phyloP scores from a whole-genome alignment of 2,888 invertebrate species.

The Allolobophora icterica region DNA sequence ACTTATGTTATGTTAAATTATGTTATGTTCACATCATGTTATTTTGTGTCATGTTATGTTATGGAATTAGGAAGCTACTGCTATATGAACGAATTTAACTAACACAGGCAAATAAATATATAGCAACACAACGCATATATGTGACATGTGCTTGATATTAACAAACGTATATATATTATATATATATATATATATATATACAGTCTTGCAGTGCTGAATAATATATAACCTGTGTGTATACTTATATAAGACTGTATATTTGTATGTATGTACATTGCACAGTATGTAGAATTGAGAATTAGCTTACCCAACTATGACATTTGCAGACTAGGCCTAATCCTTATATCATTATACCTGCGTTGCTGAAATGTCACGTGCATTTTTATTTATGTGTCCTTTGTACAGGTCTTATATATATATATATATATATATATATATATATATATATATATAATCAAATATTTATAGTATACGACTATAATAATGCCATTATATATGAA shows the following conservation, averaged over 20 bases:
- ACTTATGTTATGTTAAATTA: too few relatives aligned
- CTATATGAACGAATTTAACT: too few relatives aligned
- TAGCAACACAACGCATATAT: too few relatives aligned
- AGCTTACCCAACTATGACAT: not conserved
- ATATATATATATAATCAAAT: not conserved
- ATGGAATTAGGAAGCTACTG: too few relatives aligned
- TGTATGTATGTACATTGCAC: not conserved
- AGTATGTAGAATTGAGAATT: not conserved
- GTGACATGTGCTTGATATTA: too few relatives aligned
- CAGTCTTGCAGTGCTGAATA: not conserved
- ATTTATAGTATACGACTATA: not conserved
- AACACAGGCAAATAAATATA: too few relatives aligned
- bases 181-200: not conserved
- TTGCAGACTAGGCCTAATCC: not conserved
- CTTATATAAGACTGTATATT: too few relatives aligned
- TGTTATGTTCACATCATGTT: too few relatives aligned
- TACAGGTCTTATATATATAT: not conserved
- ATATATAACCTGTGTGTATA: too few relatives aligned
- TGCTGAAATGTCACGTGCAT: not conserved
- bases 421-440: not conserved
- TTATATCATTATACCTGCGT: not conserved
- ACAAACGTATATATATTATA: too few relatives aligned
- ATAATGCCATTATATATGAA: not conserved
- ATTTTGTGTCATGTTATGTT: too few relatives aligned
- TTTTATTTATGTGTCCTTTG: not conserved